phyloP scores from a whole-genome alignment of 2,797 vertebrate species.

The Siniperca undulata region DNA sequence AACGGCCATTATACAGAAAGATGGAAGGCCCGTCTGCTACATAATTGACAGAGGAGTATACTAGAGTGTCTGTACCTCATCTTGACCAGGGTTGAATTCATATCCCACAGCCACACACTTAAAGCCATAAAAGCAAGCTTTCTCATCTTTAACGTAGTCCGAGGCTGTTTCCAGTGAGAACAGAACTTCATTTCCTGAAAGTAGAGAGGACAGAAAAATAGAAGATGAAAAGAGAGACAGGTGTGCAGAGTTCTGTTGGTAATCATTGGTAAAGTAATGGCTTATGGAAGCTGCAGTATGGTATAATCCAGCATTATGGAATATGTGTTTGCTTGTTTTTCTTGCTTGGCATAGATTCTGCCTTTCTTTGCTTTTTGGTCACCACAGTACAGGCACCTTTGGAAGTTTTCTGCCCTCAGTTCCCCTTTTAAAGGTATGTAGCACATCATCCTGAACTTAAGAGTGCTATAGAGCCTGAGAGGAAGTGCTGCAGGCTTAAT shows the following conservation, averaged over 20 bases:
- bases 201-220: conserved; percentile 35
- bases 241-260: conserved; percentile 11
- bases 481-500: not conserved
- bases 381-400: not conserved
- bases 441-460: not conserved
- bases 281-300: no score
- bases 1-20: not conserved
- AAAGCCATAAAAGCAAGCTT: conserved; percentile 97
- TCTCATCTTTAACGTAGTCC: conserved; percentile 99
- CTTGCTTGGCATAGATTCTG: not conserved
- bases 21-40: not conserved
- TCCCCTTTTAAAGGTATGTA: not conserved
- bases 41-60: not conserved
- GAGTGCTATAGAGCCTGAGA: not conserved
- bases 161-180: conserved; percentile 99
- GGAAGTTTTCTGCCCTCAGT: not conserved
- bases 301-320: not conserved
- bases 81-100: conserved; percentile 96
- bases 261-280: conserved; percentile 25
- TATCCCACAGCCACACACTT: conserved; percentile 98
- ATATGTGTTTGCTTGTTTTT: not conserved
- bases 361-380: not conserved
- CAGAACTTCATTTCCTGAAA: conserved; percentile 95
- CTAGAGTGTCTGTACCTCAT: conserved; percentile 88
- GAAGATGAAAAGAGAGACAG: conserved; percentile 19